phyloP scores from a whole-genome alignment of 2,797 vertebrate genomes.

The Phalanger gymnotis region DNA sequence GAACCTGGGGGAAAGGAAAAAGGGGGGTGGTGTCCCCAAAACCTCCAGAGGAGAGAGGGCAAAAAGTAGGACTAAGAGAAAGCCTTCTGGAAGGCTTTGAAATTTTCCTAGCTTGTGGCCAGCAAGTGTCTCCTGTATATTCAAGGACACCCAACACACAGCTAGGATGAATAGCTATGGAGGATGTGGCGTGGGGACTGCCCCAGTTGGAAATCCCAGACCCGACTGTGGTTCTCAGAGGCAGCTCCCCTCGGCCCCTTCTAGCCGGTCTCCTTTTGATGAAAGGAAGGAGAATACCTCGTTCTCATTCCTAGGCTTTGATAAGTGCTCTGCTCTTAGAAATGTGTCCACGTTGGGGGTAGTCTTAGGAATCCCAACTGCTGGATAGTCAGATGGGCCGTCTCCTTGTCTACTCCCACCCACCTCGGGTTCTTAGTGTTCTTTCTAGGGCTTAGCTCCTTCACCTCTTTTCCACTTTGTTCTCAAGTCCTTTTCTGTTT shows the following conservation, averaged over 20 bases:
- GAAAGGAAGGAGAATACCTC: background rate
- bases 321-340: background rate
- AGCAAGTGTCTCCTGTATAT: background rate
- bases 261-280: background rate
- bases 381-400: background rate
- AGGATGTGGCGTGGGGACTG: background rate
- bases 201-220: slow-evolving; percentile 2
- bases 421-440: slow-evolving; percentile 48
- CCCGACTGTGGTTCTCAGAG: background rate
- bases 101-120: background rate
- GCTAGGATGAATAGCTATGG: background rate
- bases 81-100: background rate
- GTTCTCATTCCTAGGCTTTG: slow-evolving; percentile 23
- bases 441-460: slow-evolving; percentile 75
- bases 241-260: background rate
- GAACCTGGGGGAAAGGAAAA: too few species aligned
- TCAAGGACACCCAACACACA: background rate
- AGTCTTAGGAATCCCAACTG: background rate
- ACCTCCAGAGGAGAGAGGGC: background rate
- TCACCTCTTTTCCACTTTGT: slow-evolving; percentile 78
- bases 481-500: slow-evolving; percentile 85
- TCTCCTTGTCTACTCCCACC: background rate
- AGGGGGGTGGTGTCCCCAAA: background rate
- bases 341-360: background rate
- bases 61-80: background rate